phyloP scores from a whole-genome alignment of 2,888 invertebrate genomes.

The Sphaeridia pumilis region DNA sequence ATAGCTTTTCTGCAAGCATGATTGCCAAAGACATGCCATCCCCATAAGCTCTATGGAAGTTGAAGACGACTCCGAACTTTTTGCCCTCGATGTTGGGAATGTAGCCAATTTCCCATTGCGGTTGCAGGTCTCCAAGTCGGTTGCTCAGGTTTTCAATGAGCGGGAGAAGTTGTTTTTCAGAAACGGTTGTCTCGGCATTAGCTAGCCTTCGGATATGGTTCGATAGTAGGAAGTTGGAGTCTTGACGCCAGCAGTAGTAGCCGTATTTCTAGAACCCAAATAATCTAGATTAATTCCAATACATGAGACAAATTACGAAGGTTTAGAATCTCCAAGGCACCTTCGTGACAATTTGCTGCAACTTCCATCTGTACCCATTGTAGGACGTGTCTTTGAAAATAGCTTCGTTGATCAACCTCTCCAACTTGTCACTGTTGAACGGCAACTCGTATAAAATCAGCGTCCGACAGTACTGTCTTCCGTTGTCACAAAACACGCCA shows the following conservation, averaged over 20 bases:
- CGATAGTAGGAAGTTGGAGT: slow-evolving; percentile 19
- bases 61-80: slow-evolving; percentile 14
- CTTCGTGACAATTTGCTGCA: slow-evolving; percentile 3
- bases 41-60: slow-evolving; percentile 25
- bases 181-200: slow-evolving; percentile 1
- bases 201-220: slow-evolving; percentile 22
- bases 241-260: slow-evolving; percentile 30
- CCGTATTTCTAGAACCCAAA: slow-evolving; percentile 20
- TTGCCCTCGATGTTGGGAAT: slow-evolving; percentile 18
- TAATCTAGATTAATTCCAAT: background rate
- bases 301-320: background rate
- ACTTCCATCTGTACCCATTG: background rate
- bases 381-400: background rate
- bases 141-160: slow-evolving; percentile 20
- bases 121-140: slow-evolving; percentile 17
- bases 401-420: slow-evolving; percentile 2
- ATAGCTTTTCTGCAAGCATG: slow-evolving; percentile 11
- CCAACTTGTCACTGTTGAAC: slow-evolving; percentile 3
- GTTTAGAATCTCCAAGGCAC: background rate
- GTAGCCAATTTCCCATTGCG: slow-evolving; percentile 30
- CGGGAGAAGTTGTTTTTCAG: slow-evolving; percentile 15
- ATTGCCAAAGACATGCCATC: slow-evolving; percentile 26
- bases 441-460: slow-evolving; percentile 2
- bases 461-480: background rate
- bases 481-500: slow-evolving; percentile 6